Evolutionary conservation across 2,888 invertebrate genomes (phyloP), one percentile per base, ranked within the genome.

Genomic region (Corbicula japonica): DNA sequence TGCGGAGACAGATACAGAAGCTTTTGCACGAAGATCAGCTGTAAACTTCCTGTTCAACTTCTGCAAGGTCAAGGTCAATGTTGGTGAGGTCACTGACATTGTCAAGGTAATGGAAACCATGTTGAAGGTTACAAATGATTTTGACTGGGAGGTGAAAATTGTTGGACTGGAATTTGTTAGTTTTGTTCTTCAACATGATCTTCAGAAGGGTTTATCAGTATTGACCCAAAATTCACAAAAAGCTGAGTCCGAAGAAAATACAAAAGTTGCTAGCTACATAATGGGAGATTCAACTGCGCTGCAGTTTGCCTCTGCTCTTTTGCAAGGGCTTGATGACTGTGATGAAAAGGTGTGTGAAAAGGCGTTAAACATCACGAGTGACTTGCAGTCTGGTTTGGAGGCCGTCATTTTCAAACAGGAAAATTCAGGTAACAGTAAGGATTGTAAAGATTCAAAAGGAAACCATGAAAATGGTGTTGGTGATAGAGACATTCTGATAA

Each of bases 111-210:
- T 66, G 34, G 60, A 48, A 34, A 54, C 54, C n/a, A 41, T 54
- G 28, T 28, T 66, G 10, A 41, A 34, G n/a, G 77, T 85, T 5
- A 61, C 82, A 15, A 54, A 75, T 3, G 91, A 91, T 70, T 87
- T 89, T 84, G 91, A 91, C 77, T 91, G 91, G 91, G 90, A 91
- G 52, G 91, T 91, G 30, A 89, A 91, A 61, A 70, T 86, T 6
- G 62, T 62, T 26, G 84, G 76, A 18, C 62, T 90, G 5, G 69
- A 81, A 5, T 88, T 88, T 79, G 85, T 88, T 82, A 72, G 82
- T 18, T 56, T 54, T 12, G 26, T 85, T 10, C 46, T 85, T 5
- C 32, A 74, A 2, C 34, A n/a, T n/a, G n/a, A n/a, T n/a, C n/a
- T n/a, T n/a, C n/a, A n/a, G n/a, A n/a, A n/a, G n/a, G n/a, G n/a